Conservation (phyloP, 2,888 invertebrate genomes). For the Diadegma fenestrale region DNA sequence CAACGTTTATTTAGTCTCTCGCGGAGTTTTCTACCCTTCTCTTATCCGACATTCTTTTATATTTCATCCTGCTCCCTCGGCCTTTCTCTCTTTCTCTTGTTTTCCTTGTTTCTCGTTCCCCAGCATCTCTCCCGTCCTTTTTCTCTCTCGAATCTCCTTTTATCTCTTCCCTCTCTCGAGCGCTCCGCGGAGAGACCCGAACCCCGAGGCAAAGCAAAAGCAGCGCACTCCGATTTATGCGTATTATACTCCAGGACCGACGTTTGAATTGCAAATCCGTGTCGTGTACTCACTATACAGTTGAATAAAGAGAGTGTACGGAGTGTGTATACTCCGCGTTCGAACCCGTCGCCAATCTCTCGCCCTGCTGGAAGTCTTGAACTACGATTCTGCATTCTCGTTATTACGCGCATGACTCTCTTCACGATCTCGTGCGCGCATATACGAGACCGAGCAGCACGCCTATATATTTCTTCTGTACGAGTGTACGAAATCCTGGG, state of each 20-base stretch:
- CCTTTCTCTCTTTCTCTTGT: slow-evolving; percentile 3
- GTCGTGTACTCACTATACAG: slow-evolving; percentile 73
- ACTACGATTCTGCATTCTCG: slow-evolving; percentile 69
- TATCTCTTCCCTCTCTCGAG: slow-evolving; percentile 44
- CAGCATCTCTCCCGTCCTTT: background rate
- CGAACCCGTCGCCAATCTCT: slow-evolving; percentile 69
- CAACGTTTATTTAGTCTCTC: slow-evolving; percentile 63
- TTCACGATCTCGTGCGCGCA: slow-evolving; percentile 7
- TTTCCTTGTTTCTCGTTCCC: slow-evolving; percentile 18
- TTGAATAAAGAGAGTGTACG: slow-evolving; percentile 68
- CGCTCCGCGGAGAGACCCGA: slow-evolving; percentile 61
- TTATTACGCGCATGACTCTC: slow-evolving; percentile 69
- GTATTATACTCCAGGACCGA: slow-evolving; percentile 75
- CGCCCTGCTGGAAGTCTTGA: slow-evolving; percentile 68
- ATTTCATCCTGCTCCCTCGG: slow-evolving; percentile 5
- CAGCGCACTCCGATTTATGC: slow-evolving; percentile 76
- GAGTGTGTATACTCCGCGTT: slow-evolving; percentile 53
- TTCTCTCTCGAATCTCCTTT: slow-evolving; percentile 39
- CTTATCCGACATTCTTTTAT: slow-evolving; percentile 53
- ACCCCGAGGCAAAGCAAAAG: slow-evolving; percentile 57
- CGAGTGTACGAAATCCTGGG: slow-evolving; percentile 16
- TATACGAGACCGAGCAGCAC: background rate
- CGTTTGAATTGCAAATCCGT: slow-evolving; percentile 82
- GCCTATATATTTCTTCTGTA: background rate
- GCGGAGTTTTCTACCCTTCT: slow-evolving; percentile 54